A percentile compares a stretch with the other conserved stretches of the same genome.
These are phyloP conservation scores for Eupsilia transversa DNA, from an alignment of 2,888 invertebrate genomes.

Conservation along the genomic window DNA sequence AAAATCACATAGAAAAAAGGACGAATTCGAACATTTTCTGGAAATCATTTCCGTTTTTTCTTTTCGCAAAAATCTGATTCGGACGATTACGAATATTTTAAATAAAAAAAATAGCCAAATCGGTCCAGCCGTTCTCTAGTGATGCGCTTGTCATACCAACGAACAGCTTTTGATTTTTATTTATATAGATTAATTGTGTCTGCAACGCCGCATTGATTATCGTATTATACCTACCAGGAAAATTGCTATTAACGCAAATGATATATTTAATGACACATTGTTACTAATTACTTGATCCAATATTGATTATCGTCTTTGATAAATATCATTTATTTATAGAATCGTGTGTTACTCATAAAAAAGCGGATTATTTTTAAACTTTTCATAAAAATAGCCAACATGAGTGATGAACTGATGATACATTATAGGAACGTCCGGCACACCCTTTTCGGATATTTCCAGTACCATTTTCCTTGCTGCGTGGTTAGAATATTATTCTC, in stretches of 20 bases:
- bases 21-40: too few species aligned
- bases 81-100: too few species aligned
- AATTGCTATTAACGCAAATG: not conserved
- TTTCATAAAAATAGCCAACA: conserved; percentile 17
- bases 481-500: too few species aligned
- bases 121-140: too few species aligned
- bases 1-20: not conserved
- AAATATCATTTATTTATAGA: conserved; percentile 29
- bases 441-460: not conserved
- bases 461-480: not conserved
- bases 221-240: conserved; percentile 17
- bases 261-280: not conserved
- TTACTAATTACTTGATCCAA: conserved; percentile 16
- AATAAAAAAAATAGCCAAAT: not conserved
- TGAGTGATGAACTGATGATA: not conserved
- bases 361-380: conserved; percentile 10
- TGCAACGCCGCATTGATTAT: not conserved
- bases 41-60: too few species aligned
- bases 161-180: not conserved
- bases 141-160: too few species aligned
- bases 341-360: conserved; percentile 7
- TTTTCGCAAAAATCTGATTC: not conserved
- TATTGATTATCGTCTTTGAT: conserved; percentile 20
- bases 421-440: too few species aligned
- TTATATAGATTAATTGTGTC: not conserved